phyloP scores from a whole-genome alignment of 92 coral and sea anemone genomes.

The Phymanthus crucifer region DNA sequence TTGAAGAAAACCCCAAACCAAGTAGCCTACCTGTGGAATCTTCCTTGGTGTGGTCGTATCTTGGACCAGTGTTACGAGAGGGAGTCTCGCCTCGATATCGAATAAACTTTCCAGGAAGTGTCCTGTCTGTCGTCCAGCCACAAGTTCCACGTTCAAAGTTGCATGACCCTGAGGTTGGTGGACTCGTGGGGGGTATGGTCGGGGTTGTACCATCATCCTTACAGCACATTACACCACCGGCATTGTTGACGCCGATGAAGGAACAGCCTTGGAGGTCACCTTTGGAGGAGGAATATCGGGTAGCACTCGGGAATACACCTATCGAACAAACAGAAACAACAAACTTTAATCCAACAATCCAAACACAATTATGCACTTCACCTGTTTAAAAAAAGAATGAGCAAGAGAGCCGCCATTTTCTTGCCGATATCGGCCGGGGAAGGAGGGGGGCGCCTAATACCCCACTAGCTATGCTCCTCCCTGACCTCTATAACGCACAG shows the following conservation, averaged over 20 bases:
- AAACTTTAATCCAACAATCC: background rate
- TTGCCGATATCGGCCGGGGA: too few relatives aligned
- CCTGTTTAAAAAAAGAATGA: too few relatives aligned
- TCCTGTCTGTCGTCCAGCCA: conserved; percentile 57
- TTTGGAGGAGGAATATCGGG: conserved; percentile 58
- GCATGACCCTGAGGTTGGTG: conserved; percentile 82
- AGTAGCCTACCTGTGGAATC: conserved; percentile 62
- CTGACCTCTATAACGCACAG: too few relatives aligned
- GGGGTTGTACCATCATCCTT: conserved; percentile 68
- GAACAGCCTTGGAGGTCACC: conserved; percentile 72
- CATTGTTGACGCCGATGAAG: conserved; percentile 45
- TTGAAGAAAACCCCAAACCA: background rate
- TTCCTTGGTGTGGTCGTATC: conserved; percentile 84
- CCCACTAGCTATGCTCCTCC: too few relatives aligned
- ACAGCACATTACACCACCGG: conserved; percentile 91
- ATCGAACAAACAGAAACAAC: background rate
- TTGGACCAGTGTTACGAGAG: conserved; percentile 86
- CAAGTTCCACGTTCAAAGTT: conserved; percentile 79
- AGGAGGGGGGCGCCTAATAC: too few relatives aligned
- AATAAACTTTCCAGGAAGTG: conserved; percentile 37
- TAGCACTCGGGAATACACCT: conserved; percentile 61
- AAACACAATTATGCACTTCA: too few relatives aligned
- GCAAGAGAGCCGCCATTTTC: too few relatives aligned
- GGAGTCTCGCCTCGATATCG: conserved; percentile 76
- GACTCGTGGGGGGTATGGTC: conserved; percentile 57